Conservation (phyloP, 2,797 vertebrate genomes). For the Iguana delicatissima region DNA sequence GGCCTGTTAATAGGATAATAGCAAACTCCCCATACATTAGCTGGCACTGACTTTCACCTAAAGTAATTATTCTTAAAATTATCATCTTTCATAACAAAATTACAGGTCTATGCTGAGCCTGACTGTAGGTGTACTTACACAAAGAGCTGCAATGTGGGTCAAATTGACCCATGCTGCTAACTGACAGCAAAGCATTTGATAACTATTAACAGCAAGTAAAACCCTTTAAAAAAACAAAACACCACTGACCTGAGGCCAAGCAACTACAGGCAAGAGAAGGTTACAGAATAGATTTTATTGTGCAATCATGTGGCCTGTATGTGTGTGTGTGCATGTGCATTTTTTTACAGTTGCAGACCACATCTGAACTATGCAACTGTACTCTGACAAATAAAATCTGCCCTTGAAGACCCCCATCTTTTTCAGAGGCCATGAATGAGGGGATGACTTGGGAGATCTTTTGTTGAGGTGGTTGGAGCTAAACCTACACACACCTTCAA, state of each 20-base stretch:
- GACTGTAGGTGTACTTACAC: not conserved
- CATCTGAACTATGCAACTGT: not conserved
- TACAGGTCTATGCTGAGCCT: not conserved
- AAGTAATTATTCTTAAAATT: conserved; percentile 42
- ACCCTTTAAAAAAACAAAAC: conserved; percentile 1
- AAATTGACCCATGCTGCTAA: conserved; percentile 20
- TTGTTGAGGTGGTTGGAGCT: not conserved
- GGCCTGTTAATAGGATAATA: conserved; percentile 47
- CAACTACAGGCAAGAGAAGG: not conserved
- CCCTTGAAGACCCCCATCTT: not conserved
- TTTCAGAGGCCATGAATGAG: not conserved
- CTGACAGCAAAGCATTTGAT: conserved; percentile 14
- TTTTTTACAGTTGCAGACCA: too few relatives aligned
- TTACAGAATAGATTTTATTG: not conserved
- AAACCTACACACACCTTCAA: not conserved
- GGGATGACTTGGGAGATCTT: not conserved
- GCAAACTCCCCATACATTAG: conserved; percentile 45
- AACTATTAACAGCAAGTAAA: conserved; percentile 17
- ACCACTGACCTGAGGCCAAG: conserved; percentile 6
- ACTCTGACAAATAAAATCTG: not conserved
- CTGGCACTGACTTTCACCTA: conserved; percentile 38
- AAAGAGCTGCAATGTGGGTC: conserved; percentile 20
- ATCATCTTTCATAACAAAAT: conserved; percentile 2
- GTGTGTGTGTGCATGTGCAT: too few relatives aligned
- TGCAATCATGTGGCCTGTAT: not conserved